Evolutionary conservation across 1,140 invertebrate species (phyloP).

Genomic region (Sesamia nonagrioides): DNA sequence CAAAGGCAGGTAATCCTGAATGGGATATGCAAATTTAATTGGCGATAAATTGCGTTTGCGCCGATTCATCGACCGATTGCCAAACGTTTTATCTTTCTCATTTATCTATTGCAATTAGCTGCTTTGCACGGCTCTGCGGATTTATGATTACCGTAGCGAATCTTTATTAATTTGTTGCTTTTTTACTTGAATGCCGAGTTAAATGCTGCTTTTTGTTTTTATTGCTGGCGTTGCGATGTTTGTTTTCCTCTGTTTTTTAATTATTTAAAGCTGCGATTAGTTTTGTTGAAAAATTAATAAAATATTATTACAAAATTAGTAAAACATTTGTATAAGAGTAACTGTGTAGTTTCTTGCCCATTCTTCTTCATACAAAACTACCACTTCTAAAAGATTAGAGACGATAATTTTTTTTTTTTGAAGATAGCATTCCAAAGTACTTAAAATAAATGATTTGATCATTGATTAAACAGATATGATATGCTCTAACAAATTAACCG

Average conservation of each 20-base stretch:
- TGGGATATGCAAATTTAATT: conserved; percentile 43
- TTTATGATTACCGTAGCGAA: conserved; percentile 42
- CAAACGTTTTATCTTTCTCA: conserved; percentile 33
- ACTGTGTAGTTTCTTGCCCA: no score
- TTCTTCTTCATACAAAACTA: no score
- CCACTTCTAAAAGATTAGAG: no score
- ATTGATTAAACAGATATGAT: no score
- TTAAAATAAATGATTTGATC: no score
- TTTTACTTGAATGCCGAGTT: neutral
- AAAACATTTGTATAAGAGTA: no score
- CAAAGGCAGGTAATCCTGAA: conserved; percentile 19
- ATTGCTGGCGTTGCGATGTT: conserved; percentile 14
- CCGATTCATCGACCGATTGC: conserved; percentile 32
- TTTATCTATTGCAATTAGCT: conserved; percentile 44
- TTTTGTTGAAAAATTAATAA: neutral
- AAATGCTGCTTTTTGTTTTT: neutral
- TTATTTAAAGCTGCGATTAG: neutral
- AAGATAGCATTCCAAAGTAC: no score
- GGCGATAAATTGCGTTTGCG: conserved; percentile 30
- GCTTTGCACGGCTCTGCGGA: conserved; percentile 37
- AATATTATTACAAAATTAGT: no score
- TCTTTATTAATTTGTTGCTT: conserved; percentile 32
- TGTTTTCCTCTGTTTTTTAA: neutral
- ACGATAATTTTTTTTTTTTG: no score
- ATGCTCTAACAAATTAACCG: no score